Conservation (phyloP, 2,888 invertebrate genomes). For the Tipula confusa region DNA sequence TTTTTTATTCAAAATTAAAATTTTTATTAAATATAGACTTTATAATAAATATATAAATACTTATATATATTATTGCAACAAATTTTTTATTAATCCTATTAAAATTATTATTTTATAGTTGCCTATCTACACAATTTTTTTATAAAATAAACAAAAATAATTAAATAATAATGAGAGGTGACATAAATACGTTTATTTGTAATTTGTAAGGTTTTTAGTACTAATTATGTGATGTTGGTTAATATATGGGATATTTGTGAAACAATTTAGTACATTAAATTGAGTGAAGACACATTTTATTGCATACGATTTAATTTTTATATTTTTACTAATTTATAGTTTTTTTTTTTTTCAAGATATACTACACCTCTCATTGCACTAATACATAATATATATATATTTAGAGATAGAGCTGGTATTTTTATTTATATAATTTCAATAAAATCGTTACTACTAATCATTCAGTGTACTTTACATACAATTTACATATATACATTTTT, state of each 20-base stretch:
- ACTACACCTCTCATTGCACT: background rate
- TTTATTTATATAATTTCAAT: background rate
- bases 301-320: background rate
- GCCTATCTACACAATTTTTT: background rate
- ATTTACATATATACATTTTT: background rate
- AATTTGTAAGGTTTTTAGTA: background rate
- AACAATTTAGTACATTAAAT: background rate
- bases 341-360: background rate
- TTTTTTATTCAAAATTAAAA: background rate
- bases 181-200: background rate
- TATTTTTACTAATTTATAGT: background rate
- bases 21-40: background rate
- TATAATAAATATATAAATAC: slow-evolving; percentile 3
- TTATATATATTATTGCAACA: background rate
- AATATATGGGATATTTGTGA: background rate
- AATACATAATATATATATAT: background rate
- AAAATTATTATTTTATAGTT: background rate
- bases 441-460: slow-evolving; percentile 16
- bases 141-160: background rate
- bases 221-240: background rate
- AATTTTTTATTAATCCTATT: background rate
- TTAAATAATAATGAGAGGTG: background rate
- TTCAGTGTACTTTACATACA: slow-evolving; percentile 1
- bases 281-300: background rate
- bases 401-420: background rate